Base-by-base conservation (phyloP, 2,888 invertebrate species). In the Spisula subtruncata region DNA sequence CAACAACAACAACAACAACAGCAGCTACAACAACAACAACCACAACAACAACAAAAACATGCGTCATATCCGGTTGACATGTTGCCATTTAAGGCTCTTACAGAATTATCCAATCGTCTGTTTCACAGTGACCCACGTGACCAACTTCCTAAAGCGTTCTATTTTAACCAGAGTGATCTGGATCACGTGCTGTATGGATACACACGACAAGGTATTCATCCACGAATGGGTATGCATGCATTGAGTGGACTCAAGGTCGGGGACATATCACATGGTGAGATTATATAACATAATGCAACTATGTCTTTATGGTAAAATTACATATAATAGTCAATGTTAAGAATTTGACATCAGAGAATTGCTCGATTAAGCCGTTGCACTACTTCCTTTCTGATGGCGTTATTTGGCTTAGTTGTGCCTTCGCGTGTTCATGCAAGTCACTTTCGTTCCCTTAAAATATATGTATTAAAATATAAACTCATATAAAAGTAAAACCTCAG, bases 131-230 rank as follows among this genome's bases (percentile, higher is more conserved):
- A 86, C 86, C 84, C 93, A n/a, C 92, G 93, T 20, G 91, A 92
- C 75, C 94, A 93, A 6, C 81, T 87, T 54, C 90, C 90, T 20
- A 88, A 88, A 10, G 85, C 89, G 12, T 92, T 91, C 41, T 92
- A 89, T 85, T 92, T 92, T 87, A 87, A 84, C n/a, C 91, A 95
- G 32, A 93, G 94, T 51, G 94, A 95, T 82, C 93, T 95, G 0
- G 95, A 95, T 82, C 94, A 94, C 51, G 95, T 94, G 14, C 88
- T 95, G 25, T 95, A 94, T 83, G 95, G 95, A 4, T 94, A 93
- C 86, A 92, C 94, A 10, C 75, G 93, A 41, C 90, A 91, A 25
- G 56, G 85, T 6, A 89, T 90, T 1, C 87, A 90, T n/a, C 87
- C 88, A 54, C 89, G 92, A 41, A 87, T 86, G 16, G 86, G 94